Base-by-base conservation (phyloP, 2,888 invertebrate genomes). In the Athalia cordata region DNA sequence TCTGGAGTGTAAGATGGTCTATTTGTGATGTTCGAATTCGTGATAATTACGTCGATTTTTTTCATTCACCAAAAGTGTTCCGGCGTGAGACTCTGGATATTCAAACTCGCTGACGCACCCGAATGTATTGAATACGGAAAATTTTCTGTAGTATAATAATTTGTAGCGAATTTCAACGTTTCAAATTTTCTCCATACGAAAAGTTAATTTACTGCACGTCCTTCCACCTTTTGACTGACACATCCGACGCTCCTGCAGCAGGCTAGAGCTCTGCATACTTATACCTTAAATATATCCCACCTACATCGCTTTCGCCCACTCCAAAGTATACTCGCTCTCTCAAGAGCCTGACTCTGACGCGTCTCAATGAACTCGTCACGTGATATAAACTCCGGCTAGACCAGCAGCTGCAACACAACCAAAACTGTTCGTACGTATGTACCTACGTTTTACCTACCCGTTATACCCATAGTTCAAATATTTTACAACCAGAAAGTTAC, bases 181-280 rank as follows among this genome's bases (percentile, higher is more conserved):
- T 70, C 57, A 70, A 70, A 57, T 70, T 70, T 70, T 70, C 70
- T 70, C 59, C 49, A 29, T 75, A 75, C 62, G 61, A 75, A 75
- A 75, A 75, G 74, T 75, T 75, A 75, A 75, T 75, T 75, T 75
- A 75, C 62, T 50, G 74, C 74, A 62, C 74, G 74, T 75, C 74
- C 62, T 61, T 75, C 74, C 74, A 75, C 74, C 11, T 75, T 75
- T 75, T 75, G 74, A 75, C 74, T 75, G 74, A 75, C 74, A 75
- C 50, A 75, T 75, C 74, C 74, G 74, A 75, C 74, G 74, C 74
- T 75, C 61, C 50, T n/a, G 29, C 13, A 49, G 29, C 29, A 29
- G 29, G 29, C 45, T 47, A 55, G 29, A 50, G 74, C 68, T 55
- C 29, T 52, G 52, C 52, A 45, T 59, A 55, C 70, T 52, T 57